Conservation (phyloP, 2,113 vertebrate species). For the Nicator chloris region DNA sequence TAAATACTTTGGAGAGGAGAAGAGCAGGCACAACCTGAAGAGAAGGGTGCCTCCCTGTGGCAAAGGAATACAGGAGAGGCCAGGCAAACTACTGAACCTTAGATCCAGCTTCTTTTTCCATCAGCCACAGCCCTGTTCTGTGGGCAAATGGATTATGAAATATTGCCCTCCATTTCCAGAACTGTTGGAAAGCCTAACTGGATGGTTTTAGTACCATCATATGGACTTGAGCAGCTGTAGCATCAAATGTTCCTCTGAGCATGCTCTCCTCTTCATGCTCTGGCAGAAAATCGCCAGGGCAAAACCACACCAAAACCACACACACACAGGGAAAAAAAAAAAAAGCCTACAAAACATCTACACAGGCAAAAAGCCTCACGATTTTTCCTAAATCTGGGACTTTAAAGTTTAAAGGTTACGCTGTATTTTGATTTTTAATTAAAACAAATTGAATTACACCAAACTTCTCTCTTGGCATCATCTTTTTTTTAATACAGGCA, state of each 20-base stretch:
- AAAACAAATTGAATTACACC: neutral
- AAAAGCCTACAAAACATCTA: neutral
- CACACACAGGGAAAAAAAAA: neutral
- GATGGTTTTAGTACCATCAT: neutral
- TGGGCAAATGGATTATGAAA: neutral
- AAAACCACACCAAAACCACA: neutral
- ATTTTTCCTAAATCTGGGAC: neutral
- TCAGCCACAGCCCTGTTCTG: neutral
- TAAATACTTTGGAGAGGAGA: neutral
- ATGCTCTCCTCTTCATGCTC: neutral
- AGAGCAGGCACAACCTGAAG: neutral
- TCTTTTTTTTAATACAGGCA: neutral
- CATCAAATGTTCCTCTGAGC: neutral
- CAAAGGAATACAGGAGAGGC: neutral
- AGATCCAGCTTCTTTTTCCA: neutral
- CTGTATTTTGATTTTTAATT: neutral
- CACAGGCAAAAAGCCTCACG: neutral
- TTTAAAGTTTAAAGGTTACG: neutral
- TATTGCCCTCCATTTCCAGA: neutral
- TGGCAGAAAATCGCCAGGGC: neutral
- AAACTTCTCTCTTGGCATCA: neutral
- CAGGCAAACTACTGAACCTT: neutral
- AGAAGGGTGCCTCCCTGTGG: neutral
- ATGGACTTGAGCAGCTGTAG: neutral
- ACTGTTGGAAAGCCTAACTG: neutral